These are phyloP conservation scores for Zaprionus camerounensis DNA, from an alignment of 1,140 invertebrate species.

Conservation along the genomic window DNA sequence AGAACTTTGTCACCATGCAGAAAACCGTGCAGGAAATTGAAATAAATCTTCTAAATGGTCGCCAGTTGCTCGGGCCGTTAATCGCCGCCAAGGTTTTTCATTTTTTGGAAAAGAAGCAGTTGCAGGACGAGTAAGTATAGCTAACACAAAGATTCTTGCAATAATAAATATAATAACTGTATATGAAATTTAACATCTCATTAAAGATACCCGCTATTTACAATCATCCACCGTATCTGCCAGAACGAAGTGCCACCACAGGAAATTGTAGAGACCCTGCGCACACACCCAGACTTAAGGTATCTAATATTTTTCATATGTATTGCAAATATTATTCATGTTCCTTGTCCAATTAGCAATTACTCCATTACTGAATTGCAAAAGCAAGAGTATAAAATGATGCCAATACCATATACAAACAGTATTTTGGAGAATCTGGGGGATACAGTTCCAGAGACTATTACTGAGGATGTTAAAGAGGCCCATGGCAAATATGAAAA, in stretches of 20 bases:
- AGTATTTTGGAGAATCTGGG: slow-evolving; percentile 20
- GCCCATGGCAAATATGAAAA: neutral
- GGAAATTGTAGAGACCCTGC: slow-evolving; percentile 94
- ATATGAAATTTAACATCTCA: neutral
- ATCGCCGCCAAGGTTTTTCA: slow-evolving; percentile 97
- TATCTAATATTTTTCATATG: slow-evolving; percentile 85
- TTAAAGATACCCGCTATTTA: slow-evolving; percentile 96
- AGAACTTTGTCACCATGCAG: slow-evolving; percentile 95
- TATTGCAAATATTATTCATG: neutral
- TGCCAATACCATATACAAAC: neutral
- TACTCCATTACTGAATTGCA: slow-evolving; percentile 45
- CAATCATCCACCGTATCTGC: slow-evolving; percentile 96
- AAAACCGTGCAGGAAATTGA: slow-evolving; percentile 96
- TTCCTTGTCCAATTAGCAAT: slow-evolving; percentile 25
- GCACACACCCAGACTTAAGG: slow-evolving; percentile 98
- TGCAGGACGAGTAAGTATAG: slow-evolving; percentile 90
- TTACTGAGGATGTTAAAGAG: neutral
- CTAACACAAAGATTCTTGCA: too few species aligned
- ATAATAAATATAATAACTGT: too few species aligned
- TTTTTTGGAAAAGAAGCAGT: slow-evolving; percentile 92
- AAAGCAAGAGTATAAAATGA: slow-evolving; percentile 12
- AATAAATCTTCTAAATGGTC: slow-evolving; percentile 97
- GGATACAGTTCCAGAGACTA: slow-evolving; percentile 21
- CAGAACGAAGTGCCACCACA: slow-evolving; percentile 89
- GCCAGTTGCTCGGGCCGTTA: slow-evolving; percentile 97